These are phyloP conservation scores for Syrmaticus mikado DNA, from an alignment of 2,113 vertebrate species.

Conservation along the genomic window DNA sequence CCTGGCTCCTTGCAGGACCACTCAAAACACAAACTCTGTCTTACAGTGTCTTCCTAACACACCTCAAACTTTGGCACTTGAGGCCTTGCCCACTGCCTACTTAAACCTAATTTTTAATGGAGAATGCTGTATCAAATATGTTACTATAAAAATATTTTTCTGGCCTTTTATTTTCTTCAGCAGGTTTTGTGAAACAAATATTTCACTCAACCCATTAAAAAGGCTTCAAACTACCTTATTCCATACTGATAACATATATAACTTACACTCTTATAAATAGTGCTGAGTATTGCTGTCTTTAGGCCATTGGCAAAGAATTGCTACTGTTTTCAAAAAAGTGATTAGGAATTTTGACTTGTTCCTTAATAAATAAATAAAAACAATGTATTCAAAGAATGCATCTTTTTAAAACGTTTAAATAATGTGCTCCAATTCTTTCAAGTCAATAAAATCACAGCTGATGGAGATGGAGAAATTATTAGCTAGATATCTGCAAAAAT, in stretches of 20 bases:
- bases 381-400: accelerated
- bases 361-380: background rate
- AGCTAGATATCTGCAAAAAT: background rate
- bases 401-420: background rate
- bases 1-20: too few relatives aligned
- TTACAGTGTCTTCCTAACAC: too few relatives aligned
- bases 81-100: background rate
- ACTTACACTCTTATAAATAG: background rate
- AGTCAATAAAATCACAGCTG: background rate
- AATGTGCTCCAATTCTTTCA: background rate
- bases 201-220: background rate
- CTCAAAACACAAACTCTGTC: too few relatives aligned
- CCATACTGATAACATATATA: background rate
- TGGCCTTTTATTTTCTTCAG: background rate
- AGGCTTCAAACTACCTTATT: background rate
- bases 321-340: background rate
- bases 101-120: background rate
- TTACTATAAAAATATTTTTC: background rate
- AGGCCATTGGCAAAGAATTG: background rate
- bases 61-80: too few relatives aligned
- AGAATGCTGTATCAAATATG: background rate
- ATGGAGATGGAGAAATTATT: background rate
- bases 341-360: background rate
- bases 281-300: background rate
- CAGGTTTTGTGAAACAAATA: background rate